Evolutionary conservation across 1,140 invertebrate genomes (phyloP).

Genomic region (Lanistes nyassanus): DNA sequence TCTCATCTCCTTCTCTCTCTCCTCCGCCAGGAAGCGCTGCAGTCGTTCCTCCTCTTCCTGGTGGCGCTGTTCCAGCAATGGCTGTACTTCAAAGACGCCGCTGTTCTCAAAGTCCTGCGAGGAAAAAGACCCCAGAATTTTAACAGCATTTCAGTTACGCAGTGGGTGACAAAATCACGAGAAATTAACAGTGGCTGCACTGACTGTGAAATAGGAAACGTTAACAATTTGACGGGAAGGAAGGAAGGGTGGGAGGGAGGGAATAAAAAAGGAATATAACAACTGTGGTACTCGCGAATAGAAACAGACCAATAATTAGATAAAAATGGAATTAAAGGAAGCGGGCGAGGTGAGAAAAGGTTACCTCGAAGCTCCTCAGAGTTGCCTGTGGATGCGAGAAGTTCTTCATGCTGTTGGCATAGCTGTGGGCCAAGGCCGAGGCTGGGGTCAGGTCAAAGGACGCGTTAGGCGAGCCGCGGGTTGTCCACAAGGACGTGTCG

Average conservation of each 20-base stretch:
- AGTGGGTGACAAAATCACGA: too few species aligned
- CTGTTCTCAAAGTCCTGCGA: constrained; percentile 58
- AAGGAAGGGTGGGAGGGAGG: not conserved
- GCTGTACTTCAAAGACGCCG: constrained; percentile 55
- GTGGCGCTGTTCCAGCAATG: constrained; percentile 54
- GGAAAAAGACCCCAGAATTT: too few species aligned
- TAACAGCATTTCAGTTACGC: too few species aligned
- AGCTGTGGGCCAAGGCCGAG: constrained; percentile 14
- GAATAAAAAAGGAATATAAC: not conserved
- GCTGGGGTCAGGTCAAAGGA: constrained; percentile 14
- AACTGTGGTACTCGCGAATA: too few species aligned
- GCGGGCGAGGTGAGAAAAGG: too few species aligned
- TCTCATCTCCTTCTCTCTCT: constrained; percentile 57
- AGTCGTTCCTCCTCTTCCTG: constrained; percentile 58
- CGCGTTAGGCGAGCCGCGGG: constrained; percentile 21
- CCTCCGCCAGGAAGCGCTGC: constrained; percentile 56
- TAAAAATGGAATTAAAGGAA: too few species aligned
- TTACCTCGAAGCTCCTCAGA: constrained; percentile 32
- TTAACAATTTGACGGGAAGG: not conserved
- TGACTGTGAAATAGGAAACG: too few species aligned
- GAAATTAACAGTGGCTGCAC: too few species aligned
- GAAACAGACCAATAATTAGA: too few species aligned
- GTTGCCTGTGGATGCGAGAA: constrained; percentile 31
- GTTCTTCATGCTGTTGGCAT: constrained; percentile 24
- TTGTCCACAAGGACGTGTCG: constrained; percentile 41